phyloP scores from a whole-genome alignment of 2,797 vertebrate genomes.

The Fratercula arctica region DNA sequence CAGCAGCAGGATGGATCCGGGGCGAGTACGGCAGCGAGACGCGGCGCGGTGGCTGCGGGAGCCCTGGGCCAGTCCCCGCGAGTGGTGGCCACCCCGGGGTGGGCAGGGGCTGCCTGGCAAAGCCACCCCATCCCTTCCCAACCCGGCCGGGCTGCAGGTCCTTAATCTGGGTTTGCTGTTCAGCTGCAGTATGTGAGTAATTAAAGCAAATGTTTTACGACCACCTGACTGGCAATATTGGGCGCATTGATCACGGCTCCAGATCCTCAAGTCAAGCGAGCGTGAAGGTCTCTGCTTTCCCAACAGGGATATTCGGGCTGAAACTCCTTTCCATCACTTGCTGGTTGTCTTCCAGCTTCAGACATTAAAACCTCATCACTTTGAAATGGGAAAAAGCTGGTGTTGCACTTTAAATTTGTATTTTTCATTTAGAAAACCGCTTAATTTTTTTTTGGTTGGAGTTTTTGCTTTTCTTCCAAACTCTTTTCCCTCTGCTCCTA shows the following conservation, averaged over 20 bases:
- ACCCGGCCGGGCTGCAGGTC: not conserved
- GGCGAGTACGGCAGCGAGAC: rapidly evolving
- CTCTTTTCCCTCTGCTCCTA: not conserved
- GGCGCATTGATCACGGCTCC: not conserved
- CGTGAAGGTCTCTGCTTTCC: not conserved
- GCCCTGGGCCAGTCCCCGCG: rapidly evolving
- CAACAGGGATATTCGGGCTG: not conserved
- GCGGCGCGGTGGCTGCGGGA: rapidly evolving
- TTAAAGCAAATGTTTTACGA: not conserved
- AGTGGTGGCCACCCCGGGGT: rapidly evolving
- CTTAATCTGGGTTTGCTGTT: not conserved
- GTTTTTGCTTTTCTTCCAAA: not conserved
- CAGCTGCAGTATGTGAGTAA: not conserved
- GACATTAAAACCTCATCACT: not conserved
- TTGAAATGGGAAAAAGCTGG: not conserved
- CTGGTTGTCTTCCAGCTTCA: not conserved
- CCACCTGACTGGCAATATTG: rapidly evolving
- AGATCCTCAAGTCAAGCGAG: not conserved
- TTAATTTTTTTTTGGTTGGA: not conserved
- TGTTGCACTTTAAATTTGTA: not conserved
- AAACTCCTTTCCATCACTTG: not conserved
- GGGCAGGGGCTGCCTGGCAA: not conserved
- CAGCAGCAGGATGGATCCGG: not conserved
- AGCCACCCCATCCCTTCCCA: not conserved
- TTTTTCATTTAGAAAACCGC: not conserved